phyloP scores from a whole-genome alignment of 2,888 invertebrate genomes.

The Drosophila eohydei region DNA sequence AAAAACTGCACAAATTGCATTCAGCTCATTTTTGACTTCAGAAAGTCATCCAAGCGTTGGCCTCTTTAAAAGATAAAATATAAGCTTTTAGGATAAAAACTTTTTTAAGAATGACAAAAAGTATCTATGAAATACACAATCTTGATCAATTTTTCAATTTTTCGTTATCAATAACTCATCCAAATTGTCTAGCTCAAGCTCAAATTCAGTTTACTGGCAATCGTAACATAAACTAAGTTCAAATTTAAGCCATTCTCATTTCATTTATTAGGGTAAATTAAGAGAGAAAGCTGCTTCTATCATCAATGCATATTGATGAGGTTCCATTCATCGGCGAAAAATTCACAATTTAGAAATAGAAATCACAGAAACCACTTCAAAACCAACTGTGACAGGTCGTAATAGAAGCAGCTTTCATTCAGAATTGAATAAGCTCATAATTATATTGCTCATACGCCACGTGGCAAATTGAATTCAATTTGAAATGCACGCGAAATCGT shows the following conservation, averaged over 20 bases:
- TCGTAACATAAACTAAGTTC: neutral
- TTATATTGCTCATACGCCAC: slow-evolving; percentile 22
- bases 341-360: neutral
- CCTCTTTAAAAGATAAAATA: too few species aligned
- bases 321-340: neutral
- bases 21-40: too few species aligned
- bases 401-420: slow-evolving; percentile 2
- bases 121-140: too few species aligned
- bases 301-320: neutral
- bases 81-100: too few species aligned
- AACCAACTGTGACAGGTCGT: neutral
- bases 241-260: neutral
- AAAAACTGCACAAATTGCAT: too few species aligned
- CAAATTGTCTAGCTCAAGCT: neutral
- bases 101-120: too few species aligned
- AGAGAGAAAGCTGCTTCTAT: neutral
- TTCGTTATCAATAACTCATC: too few species aligned
- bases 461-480: slow-evolving; percentile 14
- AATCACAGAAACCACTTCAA: neutral
- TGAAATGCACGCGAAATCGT: slow-evolving; percentile 31
- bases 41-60: too few species aligned
- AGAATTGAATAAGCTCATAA: slow-evolving; percentile 25
- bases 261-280: neutral
- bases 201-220: neutral
- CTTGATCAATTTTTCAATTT: too few species aligned